Evolutionary conservation across 1,140 invertebrate species (phyloP), one percentile per base, ranked within the genome.

Genomic region (Pararge aegeria): DNA sequence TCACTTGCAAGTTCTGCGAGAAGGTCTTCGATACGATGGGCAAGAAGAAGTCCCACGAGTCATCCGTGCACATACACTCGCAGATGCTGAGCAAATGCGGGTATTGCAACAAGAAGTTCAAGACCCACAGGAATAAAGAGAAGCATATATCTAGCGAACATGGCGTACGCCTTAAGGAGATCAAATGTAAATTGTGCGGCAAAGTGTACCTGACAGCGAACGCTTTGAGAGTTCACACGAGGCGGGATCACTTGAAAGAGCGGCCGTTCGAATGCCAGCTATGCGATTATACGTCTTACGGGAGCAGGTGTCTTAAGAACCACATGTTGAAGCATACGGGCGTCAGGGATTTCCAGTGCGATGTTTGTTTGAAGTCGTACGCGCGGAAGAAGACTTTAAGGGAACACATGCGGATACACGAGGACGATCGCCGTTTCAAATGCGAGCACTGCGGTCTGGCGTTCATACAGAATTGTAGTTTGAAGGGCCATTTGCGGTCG

Each of bases 311-410:
- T 40, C 73, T 10, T 62, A 68, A 5, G 42, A 60, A n/a, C 5
- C 90, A 91, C 60, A 76, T 89, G 68, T 50, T 84, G n/a, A 78
- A 68, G n/a, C 92, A 92, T 60, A 94, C 93, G 0, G 94, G 94
- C 0, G 92, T 93, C 59, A 93, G 93, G 49, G 94, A 94, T 4
- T 94, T 95, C 75, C 92, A 93, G 62, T 91, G 91, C 70, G 89
- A 91, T 0, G 85, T 92, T n/a, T 96, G 95, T 74, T 89, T 91
- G 12, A 92, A 92, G 55, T 84, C 66, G 72, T 94, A 90, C 75
- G 92, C 84, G 0, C 74, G 84, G 4, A 89, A 90, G 61, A 87
- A 83, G 9, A 81, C 90, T 13, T 75, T 92, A 20, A 82, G 85
- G 7, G 84, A 89, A 18, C 91, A 92, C 57, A 66, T 90, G 20